These are phyloP conservation scores for Ophraella communa DNA, from an alignment of 2,888 invertebrate species.

Conservation along the genomic window DNA sequence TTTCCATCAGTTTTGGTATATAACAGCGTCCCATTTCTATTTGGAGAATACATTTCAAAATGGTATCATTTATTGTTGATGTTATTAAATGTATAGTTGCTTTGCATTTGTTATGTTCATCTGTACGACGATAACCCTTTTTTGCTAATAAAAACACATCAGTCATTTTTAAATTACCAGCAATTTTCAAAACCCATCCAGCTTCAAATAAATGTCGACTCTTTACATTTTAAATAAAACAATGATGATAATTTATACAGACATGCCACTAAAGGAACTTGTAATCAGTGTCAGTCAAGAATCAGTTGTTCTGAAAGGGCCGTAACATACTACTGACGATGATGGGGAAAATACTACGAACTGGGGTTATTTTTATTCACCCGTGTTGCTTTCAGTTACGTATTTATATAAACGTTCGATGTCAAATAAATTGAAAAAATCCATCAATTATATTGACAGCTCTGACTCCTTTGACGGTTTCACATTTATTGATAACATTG, in stretches of 20 bases:
- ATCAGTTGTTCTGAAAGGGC: constrained; percentile 34
- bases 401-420: too few species aligned
- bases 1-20: too few species aligned
- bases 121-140: too few species aligned
- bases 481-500: too few species aligned
- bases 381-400: constrained; percentile 42
- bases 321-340: constrained; percentile 46
- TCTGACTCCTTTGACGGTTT: constrained; percentile 17
- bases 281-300: constrained; percentile 51
- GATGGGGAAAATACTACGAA: constrained; percentile 40
- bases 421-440: constrained; percentile 42
- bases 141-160: too few species aligned
- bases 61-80: too few species aligned
- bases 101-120: too few species aligned
- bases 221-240: constrained; percentile 17
- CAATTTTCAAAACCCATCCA: constrained; percentile 17
- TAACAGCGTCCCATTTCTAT: too few species aligned
- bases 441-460: constrained; percentile 42
- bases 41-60: too few species aligned
- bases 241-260: constrained; percentile 43
- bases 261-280: constrained; percentile 42
- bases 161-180: background rate
- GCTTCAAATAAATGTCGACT: constrained; percentile 18
- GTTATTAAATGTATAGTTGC: too few species aligned
- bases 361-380: constrained; percentile 43